Evolutionary conservation across 2,888 invertebrate species (phyloP).

Genomic region (Cybosia mesomella): DNA sequence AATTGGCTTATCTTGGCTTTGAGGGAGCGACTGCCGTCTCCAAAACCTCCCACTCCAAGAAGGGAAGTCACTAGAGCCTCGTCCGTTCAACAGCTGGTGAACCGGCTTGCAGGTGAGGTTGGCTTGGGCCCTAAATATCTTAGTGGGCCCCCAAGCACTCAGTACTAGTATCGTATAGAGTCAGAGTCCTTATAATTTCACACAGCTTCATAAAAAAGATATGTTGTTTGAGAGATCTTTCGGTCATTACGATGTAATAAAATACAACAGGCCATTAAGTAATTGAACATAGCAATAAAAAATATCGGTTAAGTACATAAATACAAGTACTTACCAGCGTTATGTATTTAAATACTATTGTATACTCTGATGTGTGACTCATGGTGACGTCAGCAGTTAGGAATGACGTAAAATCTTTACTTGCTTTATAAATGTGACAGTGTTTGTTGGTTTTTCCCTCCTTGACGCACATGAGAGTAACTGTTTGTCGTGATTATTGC

Average conservation of each 20-base stretch:
- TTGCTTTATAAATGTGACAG: neutral
- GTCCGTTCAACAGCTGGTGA: too few species aligned
- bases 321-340: slow-evolving; percentile 9
- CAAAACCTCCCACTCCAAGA: too few species aligned
- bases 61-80: too few species aligned
- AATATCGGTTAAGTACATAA: slow-evolving; percentile 36
- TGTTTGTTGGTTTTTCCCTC: neutral
- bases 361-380: neutral
- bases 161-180: too few species aligned
- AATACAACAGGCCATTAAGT: slow-evolving; percentile 42
- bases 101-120: too few species aligned
- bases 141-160: too few species aligned
- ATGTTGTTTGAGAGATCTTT: slow-evolving; percentile 26
- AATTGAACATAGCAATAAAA: slow-evolving; percentile 46
- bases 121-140: too few species aligned
- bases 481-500: neutral
- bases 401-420: neutral
- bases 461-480: neutral
- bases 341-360: neutral
- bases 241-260: slow-evolving; percentile 42
- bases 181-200: too few species aligned
- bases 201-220: too few species aligned
- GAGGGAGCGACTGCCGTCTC: too few species aligned
- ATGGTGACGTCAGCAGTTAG: neutral
- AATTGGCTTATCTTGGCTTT: too few species aligned